phyloP scores from a whole-genome alignment of 1,140 invertebrate genomes.

The Matsumurasca onukii region DNA sequence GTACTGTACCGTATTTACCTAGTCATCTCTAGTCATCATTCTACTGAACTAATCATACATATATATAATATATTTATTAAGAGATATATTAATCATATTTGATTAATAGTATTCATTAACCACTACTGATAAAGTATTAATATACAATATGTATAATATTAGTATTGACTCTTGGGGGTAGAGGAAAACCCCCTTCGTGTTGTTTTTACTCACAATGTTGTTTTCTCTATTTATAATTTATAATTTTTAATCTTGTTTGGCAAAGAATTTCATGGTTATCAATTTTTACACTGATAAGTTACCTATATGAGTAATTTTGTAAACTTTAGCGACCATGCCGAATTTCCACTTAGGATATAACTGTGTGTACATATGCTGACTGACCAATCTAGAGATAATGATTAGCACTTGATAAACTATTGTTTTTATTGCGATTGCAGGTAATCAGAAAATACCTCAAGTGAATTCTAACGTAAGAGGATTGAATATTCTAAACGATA shows the following conservation, averaged over 20 bases:
- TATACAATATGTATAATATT: conserved; percentile 24
- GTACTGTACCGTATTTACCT: conserved; percentile 19
- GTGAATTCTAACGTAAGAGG: conserved; percentile 9
- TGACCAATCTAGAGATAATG: conserved; percentile 11
- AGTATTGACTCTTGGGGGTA: conserved; percentile 24
- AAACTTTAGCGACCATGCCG: conserved; percentile 24
- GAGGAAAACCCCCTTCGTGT: neutral
- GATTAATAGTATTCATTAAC: conserved; percentile 29
- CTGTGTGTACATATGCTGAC: conserved; percentile 12
- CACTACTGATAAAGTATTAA: conserved; percentile 28
- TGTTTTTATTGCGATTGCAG: conserved; percentile 12
- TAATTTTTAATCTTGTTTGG: conserved; percentile 19
- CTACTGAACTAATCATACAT: conserved; percentile 28
- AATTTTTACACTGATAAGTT: conserved; percentile 17
- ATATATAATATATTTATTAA: conserved; percentile 24
- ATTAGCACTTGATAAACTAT: conserved; percentile 10
- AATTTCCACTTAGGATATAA: conserved; percentile 26
- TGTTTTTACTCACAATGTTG: conserved; percentile 16
- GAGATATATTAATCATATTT: conserved; percentile 29
- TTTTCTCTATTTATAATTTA: conserved; percentile 25
- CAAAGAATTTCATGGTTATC: conserved; percentile 30
- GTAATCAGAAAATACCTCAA: conserved; percentile 16
- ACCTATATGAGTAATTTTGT: conserved; percentile 15
- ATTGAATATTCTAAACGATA: conserved; percentile 7
- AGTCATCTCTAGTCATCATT: conserved; percentile 24